Evolutionary conservation across 2,888 invertebrate genomes (phyloP).

Genomic region (Pristionchus mayeri): DNA sequence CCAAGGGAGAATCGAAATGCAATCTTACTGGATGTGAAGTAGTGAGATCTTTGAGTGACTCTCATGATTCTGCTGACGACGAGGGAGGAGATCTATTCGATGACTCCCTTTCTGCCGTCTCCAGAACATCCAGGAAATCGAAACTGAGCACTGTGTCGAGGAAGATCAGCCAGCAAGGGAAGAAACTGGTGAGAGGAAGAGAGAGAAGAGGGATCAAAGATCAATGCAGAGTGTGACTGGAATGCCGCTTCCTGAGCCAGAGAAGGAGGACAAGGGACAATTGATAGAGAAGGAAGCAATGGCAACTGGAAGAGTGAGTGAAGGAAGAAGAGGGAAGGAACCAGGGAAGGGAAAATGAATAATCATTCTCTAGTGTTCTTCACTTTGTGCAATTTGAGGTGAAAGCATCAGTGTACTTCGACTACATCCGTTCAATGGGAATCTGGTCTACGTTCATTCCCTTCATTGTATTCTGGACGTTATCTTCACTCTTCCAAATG

Average conservation of each 20-base stretch:
- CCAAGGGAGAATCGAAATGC: no score
- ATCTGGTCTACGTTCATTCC: conserved; percentile 62
- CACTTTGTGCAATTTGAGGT: no score
- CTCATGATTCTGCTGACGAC: conserved; percentile 11
- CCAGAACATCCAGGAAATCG: conserved; percentile 9
- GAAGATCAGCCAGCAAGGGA: conserved; percentile 25
- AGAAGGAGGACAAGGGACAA: conserved; percentile 43
- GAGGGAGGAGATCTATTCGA: conserved; percentile 35
- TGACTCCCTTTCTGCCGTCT: conserved; percentile 41
- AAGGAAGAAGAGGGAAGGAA: no score
- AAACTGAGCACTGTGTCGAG: conserved; percentile 36
- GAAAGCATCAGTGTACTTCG: conserved; percentile 67
- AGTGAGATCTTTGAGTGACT: conserved; percentile 25
- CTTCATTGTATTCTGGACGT: conserved; percentile 52
- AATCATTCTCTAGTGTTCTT: no score
- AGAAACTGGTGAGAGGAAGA: background rate
- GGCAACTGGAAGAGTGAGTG: conserved; percentile 69
- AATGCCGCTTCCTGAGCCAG: background rate
- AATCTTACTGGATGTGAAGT: no score
- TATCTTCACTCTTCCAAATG: conserved; percentile 66
- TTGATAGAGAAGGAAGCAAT: conserved; percentile 71
- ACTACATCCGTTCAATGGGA: conserved; percentile 73
- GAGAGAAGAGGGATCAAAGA: background rate
- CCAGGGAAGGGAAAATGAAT: no score
- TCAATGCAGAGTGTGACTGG: conserved; percentile 46